phyloP scores from a whole-genome alignment of 2,797 vertebrate genomes.

The Rhadinocentrus ornatus region DNA sequence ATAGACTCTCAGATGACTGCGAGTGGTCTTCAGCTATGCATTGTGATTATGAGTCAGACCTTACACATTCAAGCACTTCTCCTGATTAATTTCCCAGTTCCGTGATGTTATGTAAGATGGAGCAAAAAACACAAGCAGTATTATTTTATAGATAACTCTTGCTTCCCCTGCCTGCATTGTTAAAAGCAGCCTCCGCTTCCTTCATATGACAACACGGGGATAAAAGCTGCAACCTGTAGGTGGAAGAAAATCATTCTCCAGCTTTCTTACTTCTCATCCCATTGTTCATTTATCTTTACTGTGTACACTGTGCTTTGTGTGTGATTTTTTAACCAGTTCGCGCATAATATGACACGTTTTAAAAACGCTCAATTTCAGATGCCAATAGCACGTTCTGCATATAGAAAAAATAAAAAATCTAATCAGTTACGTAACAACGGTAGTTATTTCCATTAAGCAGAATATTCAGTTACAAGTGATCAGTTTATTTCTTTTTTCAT shows the following conservation, averaged over 20 bases:
- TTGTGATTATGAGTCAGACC: conserved; percentile 2
- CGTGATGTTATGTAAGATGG: conserved; percentile 16
- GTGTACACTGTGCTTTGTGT: background rate
- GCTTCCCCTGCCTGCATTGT: conserved; percentile 25
- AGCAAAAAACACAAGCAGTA: conserved; percentile 21
- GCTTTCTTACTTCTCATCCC: conserved; percentile 22
- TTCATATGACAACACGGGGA: conserved; percentile 39
- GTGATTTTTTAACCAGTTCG: background rate
- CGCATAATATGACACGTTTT: too few relatives aligned
- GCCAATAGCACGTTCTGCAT: background rate
- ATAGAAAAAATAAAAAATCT: background rate
- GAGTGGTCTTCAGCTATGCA: conserved; percentile 31
- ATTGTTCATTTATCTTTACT: background rate
- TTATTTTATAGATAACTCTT: conserved; percentile 49
- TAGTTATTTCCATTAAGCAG: background rate
- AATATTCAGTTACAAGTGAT: background rate
- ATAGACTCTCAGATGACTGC: conserved; percentile 14
- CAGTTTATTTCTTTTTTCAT: background rate
- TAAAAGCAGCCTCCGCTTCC: conserved; percentile 34
- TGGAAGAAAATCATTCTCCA: conserved; percentile 43
- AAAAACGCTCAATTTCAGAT: background rate
- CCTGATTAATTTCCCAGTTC: background rate
- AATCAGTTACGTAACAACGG: background rate
- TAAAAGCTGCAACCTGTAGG: conserved; percentile 33
- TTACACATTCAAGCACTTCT: conserved; percentile 5